Evolutionary conservation across 2,888 invertebrate genomes (phyloP).

Genomic region (Ryuthela nishihirai): DNA sequence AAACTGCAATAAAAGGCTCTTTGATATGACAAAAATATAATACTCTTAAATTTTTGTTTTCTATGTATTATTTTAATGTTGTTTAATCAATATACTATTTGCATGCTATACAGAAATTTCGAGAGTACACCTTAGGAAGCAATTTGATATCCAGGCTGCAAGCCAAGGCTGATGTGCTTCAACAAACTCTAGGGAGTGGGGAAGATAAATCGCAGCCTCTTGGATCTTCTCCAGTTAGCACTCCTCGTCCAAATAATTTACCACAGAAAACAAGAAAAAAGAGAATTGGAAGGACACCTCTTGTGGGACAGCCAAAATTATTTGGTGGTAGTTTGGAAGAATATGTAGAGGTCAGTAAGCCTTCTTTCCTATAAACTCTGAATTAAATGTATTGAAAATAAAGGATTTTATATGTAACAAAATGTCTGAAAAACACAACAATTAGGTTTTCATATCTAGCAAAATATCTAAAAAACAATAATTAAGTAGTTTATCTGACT

Average conservation of each 20-base stretch:
- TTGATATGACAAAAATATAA: too few relatives aligned
- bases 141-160: slow-evolving; percentile 84
- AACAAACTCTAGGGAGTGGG: slow-evolving; percentile 61
- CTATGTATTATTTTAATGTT: too few relatives aligned
- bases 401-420: too few relatives aligned
- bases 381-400: too few relatives aligned
- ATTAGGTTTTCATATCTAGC: too few relatives aligned
- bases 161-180: slow-evolving; percentile 75
- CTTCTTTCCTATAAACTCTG: too few relatives aligned
- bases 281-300: slow-evolving; percentile 65
- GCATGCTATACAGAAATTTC: slow-evolving; percentile 71
- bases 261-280: slow-evolving; percentile 61
- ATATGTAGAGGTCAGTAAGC: slow-evolving; percentile 63
- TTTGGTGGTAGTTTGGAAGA: slow-evolving; percentile 88
- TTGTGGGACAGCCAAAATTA: slow-evolving; percentile 73
- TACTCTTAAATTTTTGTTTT: too few relatives aligned
- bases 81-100: too few relatives aligned
- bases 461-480: too few relatives aligned
- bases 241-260: slow-evolving; percentile 39
- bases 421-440: too few relatives aligned
- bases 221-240: slow-evolving; percentile 35
- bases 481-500: too few relatives aligned
- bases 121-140: slow-evolving; percentile 82
- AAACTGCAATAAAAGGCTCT: too few relatives aligned
- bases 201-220: slow-evolving; percentile 9